Conservation (phyloP, 2,113 vertebrate species). For the Pycnonotus jocosus region DNA sequence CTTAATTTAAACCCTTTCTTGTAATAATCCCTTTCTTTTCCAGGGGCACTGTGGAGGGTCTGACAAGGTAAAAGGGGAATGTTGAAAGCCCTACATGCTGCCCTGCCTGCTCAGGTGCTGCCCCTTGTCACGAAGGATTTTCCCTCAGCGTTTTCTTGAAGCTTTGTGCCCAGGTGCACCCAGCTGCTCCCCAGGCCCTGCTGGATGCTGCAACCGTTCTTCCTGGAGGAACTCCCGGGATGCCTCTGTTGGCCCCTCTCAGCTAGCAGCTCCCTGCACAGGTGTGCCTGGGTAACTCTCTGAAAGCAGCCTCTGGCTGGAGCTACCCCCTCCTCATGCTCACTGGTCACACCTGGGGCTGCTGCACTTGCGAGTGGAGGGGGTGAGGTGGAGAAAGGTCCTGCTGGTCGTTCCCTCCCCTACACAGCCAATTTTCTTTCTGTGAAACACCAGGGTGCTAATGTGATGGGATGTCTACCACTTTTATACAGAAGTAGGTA, state of each 20-base stretch:
- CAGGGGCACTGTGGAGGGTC: no score
- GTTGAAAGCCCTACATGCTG: not conserved
- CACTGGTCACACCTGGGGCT: not conserved
- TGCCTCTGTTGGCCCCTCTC: not conserved
- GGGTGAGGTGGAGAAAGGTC: not conserved
- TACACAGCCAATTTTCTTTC: not conserved
- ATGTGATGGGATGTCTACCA: not conserved
- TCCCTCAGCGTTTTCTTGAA: not conserved
- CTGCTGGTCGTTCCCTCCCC: not conserved
- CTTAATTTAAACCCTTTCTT: not conserved
- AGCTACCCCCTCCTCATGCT: no score
- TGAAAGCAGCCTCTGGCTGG: no score
- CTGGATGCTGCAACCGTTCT: not conserved
- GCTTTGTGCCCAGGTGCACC: no score
- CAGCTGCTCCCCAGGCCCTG: no score
- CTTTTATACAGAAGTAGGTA: not conserved
- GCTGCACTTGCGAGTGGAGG: not conserved
- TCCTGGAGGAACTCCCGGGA: not conserved
- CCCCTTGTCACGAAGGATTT: not conserved
- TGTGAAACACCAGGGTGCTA: not conserved
- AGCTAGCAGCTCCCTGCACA: not conserved
- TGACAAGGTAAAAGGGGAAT: not conserved
- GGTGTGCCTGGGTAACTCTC: not conserved
- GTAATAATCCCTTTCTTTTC: not conserved
- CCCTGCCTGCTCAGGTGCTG: not conserved